phyloP scores from a whole-genome alignment of 2,797 vertebrate species.

The Ctenochaetus hawaiiensis region DNA sequence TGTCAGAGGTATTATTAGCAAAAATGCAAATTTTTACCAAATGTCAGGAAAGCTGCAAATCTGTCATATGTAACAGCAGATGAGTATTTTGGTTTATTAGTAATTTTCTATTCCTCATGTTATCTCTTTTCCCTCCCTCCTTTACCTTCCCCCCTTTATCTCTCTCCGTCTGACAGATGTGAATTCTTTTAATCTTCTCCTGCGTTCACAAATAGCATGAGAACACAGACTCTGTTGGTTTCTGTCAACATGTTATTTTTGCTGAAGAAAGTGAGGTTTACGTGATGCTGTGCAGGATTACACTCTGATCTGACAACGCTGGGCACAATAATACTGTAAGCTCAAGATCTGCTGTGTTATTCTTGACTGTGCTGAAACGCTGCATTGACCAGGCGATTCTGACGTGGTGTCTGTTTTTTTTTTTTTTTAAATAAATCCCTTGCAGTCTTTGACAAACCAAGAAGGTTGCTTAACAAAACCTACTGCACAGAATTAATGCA shows the following conservation, averaged over 20 bases:
- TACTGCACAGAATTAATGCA: not conserved
- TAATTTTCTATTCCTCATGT: constrained; percentile 3
- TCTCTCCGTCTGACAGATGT: constrained; percentile 56
- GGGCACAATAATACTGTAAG: constrained; percentile 29
- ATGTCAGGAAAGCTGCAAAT: not conserved
- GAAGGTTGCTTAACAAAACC: not conserved
- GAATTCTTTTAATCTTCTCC: constrained; percentile 46
- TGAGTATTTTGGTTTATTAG: constrained; percentile 3
- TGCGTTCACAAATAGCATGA: constrained; percentile 17
- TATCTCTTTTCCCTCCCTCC: constrained; percentile 1
- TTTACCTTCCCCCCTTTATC: constrained; percentile 14
- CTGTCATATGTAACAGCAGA: not conserved
- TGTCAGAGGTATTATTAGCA: not conserved
- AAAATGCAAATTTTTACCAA: not conserved
- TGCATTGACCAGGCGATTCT: constrained; percentile 11
- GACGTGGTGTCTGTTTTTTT: not conserved
- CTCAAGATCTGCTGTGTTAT: constrained; percentile 25
- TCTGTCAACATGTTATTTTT: constrained; percentile 39
- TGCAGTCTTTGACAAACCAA: not conserved
- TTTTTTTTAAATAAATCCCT: not conserved
- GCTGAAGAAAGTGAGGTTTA: constrained; percentile 38
- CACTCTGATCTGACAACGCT: constrained; percentile 31
- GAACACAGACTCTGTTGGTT: constrained; percentile 37
- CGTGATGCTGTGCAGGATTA: constrained; percentile 42
- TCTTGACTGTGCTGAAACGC: constrained; percentile 22